Percentiles rank a stretch among this genome's conserved stretches.
These are phyloP conservation scores for Elysia chlorotica DNA, from an alignment of 1,140 invertebrate species.

Conservation along the genomic window DNA sequence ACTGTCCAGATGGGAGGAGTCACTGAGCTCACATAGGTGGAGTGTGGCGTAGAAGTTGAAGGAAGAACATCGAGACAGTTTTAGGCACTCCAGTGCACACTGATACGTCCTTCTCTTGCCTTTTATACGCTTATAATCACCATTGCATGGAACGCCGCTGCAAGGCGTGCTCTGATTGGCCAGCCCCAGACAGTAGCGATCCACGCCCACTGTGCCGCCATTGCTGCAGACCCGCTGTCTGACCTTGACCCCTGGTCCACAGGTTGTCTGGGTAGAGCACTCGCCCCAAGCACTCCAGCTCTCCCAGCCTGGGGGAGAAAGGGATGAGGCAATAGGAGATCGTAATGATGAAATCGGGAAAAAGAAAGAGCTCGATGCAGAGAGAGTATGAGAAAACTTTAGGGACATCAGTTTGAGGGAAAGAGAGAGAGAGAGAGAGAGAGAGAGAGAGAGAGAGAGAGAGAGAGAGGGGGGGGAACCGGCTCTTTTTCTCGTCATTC, in stretches of 20 bases:
- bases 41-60: too few species aligned
- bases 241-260: constrained; percentile 41
- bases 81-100: too few species aligned
- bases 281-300: constrained; percentile 43
- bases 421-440: background rate
- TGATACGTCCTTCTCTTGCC: too few species aligned
- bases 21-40: too few species aligned
- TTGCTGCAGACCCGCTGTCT: constrained; percentile 40
- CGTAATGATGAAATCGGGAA: background rate
- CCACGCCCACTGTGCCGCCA: constrained; percentile 41
- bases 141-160: constrained; percentile 36
- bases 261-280: constrained; percentile 41
- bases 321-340: background rate
- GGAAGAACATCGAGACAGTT: too few species aligned
- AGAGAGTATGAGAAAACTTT: background rate
- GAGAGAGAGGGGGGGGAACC: too few species aligned
- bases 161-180: constrained; percentile 41
- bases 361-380: background rate
- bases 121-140: too few species aligned
- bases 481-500: too few species aligned
- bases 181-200: constrained; percentile 49
- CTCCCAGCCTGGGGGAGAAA: constrained; percentile 36
- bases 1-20: too few species aligned
- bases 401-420: background rate
- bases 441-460: too few species aligned